Conservation (phyloP, 2,113 vertebrate genomes). For the Beaufortia kweichowensis region DNA sequence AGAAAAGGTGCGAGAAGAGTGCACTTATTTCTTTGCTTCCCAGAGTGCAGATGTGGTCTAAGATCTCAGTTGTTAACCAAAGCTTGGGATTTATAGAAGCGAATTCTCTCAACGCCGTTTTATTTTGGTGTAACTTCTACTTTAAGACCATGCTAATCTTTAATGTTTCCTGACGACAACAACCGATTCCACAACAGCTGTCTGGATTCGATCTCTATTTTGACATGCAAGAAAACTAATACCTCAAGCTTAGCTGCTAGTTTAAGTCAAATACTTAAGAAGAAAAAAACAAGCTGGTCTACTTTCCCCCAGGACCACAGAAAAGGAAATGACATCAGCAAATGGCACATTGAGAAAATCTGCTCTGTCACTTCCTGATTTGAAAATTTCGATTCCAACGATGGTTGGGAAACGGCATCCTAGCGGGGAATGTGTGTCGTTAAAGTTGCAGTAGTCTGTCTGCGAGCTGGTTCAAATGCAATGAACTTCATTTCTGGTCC, state of each 20-base stretch:
- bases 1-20: conserved; percentile 74
- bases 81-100: conserved; percentile 78
- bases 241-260: conserved; percentile 92
- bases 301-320: conserved; percentile 64
- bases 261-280: conserved; percentile 61
- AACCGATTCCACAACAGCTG: conserved; percentile 76
- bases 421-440: conserved; percentile 63
- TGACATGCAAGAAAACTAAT: conserved; percentile 92
- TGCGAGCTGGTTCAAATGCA: conserved; percentile 33
- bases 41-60: conserved; percentile 73
- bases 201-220: conserved; percentile 95
- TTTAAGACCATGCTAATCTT: conserved; percentile 64
- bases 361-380: conserved; percentile 73
- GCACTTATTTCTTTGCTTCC: conserved; percentile 81
- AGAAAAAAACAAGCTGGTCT: conserved; percentile 59
- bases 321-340: conserved; percentile 66
- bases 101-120: conserved; percentile 75
- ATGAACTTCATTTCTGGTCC: conserved; percentile 38
- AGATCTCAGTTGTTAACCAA: conserved; percentile 91
- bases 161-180: conserved; percentile 76
- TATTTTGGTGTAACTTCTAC: conserved; percentile 58
- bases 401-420: conserved; percentile 62
- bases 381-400: conserved; percentile 67
- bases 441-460: conserved; percentile 52
- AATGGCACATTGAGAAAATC: conserved; percentile 70